phyloP scores from a whole-genome alignment of 1,140 invertebrate species.

The Pogonognathellus flavescens region DNA sequence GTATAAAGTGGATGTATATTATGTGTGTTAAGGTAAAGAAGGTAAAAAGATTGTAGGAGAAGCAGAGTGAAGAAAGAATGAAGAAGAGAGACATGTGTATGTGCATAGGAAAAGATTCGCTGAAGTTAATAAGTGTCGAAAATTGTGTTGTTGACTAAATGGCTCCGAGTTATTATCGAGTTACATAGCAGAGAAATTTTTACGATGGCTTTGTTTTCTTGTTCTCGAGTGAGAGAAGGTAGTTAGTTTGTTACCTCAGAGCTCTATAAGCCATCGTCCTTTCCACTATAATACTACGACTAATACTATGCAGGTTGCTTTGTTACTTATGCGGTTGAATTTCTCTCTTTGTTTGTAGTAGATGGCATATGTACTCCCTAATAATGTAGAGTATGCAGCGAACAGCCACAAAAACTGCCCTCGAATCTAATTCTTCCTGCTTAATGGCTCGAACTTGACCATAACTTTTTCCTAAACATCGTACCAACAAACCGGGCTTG shows the following conservation, averaged over 20 bases:
- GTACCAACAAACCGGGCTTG: not conserved
- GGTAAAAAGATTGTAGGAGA: not conserved
- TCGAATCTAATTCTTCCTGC: constrained; percentile 51
- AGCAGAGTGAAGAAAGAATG: not conserved
- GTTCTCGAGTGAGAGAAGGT: constrained; percentile 21
- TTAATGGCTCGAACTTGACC: constrained; percentile 46
- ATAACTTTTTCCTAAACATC: constrained; percentile 31
- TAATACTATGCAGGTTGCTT: not conserved
- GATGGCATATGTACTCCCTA: not conserved
- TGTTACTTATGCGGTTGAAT: not conserved
- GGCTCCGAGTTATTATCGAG: constrained; percentile 39
- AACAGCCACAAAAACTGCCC: constrained; percentile 56
- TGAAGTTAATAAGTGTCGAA: constrained; percentile 42
- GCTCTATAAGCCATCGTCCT: not conserved
- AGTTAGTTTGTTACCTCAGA: constrained; percentile 28
- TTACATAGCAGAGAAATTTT: constrained; percentile 49
- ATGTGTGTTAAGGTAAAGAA: not conserved
- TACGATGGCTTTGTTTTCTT: constrained; percentile 48
- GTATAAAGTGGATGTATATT: too few species aligned
- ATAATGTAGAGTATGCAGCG: not conserved
- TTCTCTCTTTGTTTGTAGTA: constrained; percentile 11
- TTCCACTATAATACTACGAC: not conserved
- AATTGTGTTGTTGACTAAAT: constrained; percentile 47
- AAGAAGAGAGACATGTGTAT: not conserved
- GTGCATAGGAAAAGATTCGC: not conserved